Conservation (phyloP, 2,888 invertebrate genomes). For the Latrodectus elegans region DNA sequence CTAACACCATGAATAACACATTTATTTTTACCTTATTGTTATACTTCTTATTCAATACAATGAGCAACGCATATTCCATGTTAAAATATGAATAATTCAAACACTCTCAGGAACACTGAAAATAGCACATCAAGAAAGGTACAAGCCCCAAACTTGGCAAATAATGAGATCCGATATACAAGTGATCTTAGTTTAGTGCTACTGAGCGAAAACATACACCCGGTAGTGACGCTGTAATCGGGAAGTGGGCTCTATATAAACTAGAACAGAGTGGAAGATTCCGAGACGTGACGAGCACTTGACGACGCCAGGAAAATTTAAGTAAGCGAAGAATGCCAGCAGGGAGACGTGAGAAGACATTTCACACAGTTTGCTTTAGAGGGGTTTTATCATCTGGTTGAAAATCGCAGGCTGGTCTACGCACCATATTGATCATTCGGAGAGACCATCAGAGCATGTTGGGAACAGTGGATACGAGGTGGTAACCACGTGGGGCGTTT, state of each 20-base stretch:
- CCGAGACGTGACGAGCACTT: background rate
- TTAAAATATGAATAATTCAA: too few relatives aligned
- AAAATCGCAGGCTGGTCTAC: slow-evolving; percentile 2
- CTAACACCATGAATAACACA: too few relatives aligned
- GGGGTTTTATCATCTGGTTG: background rate
- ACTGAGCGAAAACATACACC: background rate
- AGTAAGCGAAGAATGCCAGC: slow-evolving; percentile 9
- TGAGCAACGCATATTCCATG: too few relatives aligned
- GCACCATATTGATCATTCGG: background rate
- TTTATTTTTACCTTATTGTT: too few relatives aligned
- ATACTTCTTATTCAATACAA: too few relatives aligned
- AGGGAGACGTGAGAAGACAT: background rate
- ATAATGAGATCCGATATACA: background rate
- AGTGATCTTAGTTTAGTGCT: background rate
- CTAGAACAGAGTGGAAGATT: background rate
- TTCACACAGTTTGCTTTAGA: background rate
- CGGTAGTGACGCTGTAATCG: background rate
- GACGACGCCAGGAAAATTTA: background rate
- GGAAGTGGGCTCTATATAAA: slow-evolving; percentile 8
- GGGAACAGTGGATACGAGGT: background rate
- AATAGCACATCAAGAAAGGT: background rate
- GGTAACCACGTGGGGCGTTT: background rate
- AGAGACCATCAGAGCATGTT: background rate
- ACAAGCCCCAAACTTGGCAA: background rate
- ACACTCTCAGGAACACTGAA: too few relatives aligned